Conservation (phyloP, 2,113 vertebrate species). For the Pseudopodoces humilis region DNA sequence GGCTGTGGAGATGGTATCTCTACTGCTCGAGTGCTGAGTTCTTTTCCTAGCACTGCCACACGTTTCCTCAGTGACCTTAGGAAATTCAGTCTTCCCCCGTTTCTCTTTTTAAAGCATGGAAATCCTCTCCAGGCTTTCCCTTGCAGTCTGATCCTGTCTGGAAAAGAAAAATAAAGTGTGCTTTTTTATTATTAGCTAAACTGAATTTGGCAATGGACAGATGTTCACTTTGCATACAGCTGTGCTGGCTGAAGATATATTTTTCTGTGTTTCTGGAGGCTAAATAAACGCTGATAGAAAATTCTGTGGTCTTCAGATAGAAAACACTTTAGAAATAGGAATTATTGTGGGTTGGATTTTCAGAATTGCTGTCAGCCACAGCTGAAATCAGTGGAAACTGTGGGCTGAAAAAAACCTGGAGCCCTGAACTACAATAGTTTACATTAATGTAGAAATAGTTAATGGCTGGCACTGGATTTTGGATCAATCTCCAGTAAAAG, state of each 20-base stretch:
- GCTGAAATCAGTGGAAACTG: constrained; percentile 17
- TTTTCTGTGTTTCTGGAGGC: constrained; percentile 31
- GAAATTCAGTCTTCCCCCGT: constrained; percentile 6
- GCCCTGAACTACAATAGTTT: not conserved
- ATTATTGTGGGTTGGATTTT: constrained; percentile 7
- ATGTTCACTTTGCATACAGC: constrained; percentile 70
- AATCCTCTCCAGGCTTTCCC: constrained; percentile 49
- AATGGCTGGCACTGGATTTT: not conserved
- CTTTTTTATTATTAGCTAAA: constrained; percentile 29
- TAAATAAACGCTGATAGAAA: constrained; percentile 32
- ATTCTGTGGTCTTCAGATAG: constrained; percentile 26
- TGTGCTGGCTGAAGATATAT: constrained; percentile 62
- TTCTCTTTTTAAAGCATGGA: constrained; percentile 42
- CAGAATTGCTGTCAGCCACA: constrained; percentile 12
- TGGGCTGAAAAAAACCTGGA: not conserved
- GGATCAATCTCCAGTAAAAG: not conserved
- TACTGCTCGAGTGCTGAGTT: not conserved
- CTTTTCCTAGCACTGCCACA: accelerated
- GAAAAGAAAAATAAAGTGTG: constrained; percentile 15
- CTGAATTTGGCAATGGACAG: constrained; percentile 62
- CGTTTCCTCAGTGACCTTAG: not conserved
- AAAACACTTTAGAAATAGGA: constrained; percentile 18
- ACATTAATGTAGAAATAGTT: not conserved
- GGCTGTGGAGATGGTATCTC: not conserved
- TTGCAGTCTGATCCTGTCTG: constrained; percentile 26